Conservation (phyloP, 2,797 vertebrate genomes). For the Sebastes kiyomatsui region DNA sequence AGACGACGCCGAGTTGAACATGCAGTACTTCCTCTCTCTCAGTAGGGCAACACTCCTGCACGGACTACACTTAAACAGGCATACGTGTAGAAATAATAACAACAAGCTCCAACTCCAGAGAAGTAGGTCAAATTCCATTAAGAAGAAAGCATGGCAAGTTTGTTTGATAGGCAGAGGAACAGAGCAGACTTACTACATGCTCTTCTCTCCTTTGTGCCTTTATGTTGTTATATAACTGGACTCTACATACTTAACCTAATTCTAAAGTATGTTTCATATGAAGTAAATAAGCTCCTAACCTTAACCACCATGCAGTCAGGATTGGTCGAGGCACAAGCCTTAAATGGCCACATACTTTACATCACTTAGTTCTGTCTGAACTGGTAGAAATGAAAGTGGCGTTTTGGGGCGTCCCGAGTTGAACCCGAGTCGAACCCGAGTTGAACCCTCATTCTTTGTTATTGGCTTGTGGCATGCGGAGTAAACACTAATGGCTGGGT, state of each 20-base stretch:
- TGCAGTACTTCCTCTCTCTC: not conserved
- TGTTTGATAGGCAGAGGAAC: not conserved
- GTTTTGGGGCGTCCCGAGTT: not conserved
- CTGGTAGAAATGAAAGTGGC: not conserved
- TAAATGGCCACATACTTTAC: not conserved
- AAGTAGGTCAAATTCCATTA: constrained; percentile 18
- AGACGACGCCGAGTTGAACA: not conserved
- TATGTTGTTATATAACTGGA: not conserved
- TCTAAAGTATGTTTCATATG: not conserved
- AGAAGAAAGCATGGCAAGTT: not conserved
- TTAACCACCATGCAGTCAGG: not conserved
- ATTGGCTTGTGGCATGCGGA: not conserved
- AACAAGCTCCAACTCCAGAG: not conserved
- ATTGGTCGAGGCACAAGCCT: not conserved
- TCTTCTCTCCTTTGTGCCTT: not conserved
- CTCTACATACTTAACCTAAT: not conserved
- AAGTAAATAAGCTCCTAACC: not conserved
- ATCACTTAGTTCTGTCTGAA: not conserved
- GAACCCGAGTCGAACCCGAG: not conserved
- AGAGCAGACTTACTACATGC: not conserved
- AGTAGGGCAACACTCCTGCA: not conserved
- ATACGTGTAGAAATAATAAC: constrained; percentile 12
- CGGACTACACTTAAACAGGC: not conserved
- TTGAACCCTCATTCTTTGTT: not conserved
- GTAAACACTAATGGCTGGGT: not conserved